Base-by-base conservation (phyloP, 2,797 vertebrate genomes). In the Kryptopterus vitreolus region DNA sequence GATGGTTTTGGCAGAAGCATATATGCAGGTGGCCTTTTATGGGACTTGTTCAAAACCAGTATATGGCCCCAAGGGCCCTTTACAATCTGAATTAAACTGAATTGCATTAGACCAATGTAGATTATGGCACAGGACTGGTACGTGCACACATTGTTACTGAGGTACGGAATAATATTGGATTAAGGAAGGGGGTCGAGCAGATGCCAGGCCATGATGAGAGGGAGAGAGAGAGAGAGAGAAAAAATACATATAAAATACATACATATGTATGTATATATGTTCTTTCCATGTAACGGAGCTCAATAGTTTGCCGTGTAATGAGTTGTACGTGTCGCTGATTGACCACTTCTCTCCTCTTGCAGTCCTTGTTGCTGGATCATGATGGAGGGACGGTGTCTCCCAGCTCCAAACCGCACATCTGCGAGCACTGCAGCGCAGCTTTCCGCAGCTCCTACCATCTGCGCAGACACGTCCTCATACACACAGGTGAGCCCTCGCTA, bases 391-490 rank as follows among this genome's bases (percentile, higher is more conserved):
- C 92, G 59, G 90, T 95, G 71, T 97, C 96, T 83, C 96, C 97
- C 62, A 96, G 93, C 87, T 94, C 91, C 90, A 99, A 98, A 91
- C 96, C 97, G 87, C 98, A 99, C 87, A 94, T 98, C 89, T 99
- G 98, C 78, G 97, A 98, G 81, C 97, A 98, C 91, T 99, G 98
- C 91, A 92, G 87, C 62, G 96, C 98, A 29, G 96, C 97, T 79
- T 99, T 99, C 91, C 93, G 97, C 82, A 99, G 97, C 92, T 99
- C 97, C 89, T 99, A 99, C 81, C 98, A 99, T 91, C 93, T 99
- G 57, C 98, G 97, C 85, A 93, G 98, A 84, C 98, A 99, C 0
- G 95, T 99, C 84, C 98, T 99, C 88, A 99, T 99, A 84, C 98
- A 99, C 90, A 99, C 98, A 33, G 98, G 95, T 95, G 59, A 83